These are phyloP conservation scores for Bugulina stolonifera DNA, from an alignment of 2,888 invertebrate species.

Conservation along the genomic window DNA sequence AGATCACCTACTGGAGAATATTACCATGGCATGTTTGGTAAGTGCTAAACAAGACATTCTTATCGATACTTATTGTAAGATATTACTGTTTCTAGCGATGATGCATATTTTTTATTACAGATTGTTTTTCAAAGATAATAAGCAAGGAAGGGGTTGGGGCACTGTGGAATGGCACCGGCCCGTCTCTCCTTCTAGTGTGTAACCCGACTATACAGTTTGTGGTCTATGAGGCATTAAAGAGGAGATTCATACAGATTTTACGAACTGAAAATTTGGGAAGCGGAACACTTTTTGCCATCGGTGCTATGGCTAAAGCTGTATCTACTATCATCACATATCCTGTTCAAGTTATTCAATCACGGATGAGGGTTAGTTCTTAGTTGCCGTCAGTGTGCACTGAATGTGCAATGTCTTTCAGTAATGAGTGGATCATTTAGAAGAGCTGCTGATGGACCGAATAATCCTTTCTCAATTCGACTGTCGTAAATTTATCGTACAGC, in stretches of 20 bases:
- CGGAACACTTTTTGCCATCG: slow-evolving; percentile 65
- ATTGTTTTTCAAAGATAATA: slow-evolving; percentile 67
- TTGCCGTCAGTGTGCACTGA: too few relatives aligned
- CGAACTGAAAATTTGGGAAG: slow-evolving; percentile 52
- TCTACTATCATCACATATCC: slow-evolving; percentile 86
- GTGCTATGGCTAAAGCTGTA: slow-evolving; percentile 77
- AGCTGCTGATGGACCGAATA: too few relatives aligned
- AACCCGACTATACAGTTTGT: slow-evolving; percentile 91
- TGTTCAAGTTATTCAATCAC: slow-evolving; percentile 76
- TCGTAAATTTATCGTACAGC: too few relatives aligned
- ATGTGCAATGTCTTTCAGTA: too few relatives aligned
- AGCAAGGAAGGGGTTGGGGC: slow-evolving; percentile 68
- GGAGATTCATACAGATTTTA: slow-evolving; percentile 43
- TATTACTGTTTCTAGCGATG: too few relatives aligned
- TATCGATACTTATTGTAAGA: too few relatives aligned
- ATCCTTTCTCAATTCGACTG: too few relatives aligned
- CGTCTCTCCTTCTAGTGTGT: slow-evolving; percentile 76
- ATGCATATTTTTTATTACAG: too few relatives aligned
- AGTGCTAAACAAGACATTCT: too few relatives aligned
- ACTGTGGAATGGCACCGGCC: slow-evolving; percentile 76
- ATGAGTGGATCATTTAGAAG: too few relatives aligned
- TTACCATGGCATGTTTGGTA: slow-evolving; percentile 42
- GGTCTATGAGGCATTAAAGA: slow-evolving; percentile 79
- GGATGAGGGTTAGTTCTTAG: slow-evolving; percentile 58
- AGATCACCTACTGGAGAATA: slow-evolving; percentile 26